Evolutionary conservation across 1,140 invertebrate genomes (phyloP), one percentile per base, ranked within the genome.

Genomic region (Apolygus lucorum): DNA sequence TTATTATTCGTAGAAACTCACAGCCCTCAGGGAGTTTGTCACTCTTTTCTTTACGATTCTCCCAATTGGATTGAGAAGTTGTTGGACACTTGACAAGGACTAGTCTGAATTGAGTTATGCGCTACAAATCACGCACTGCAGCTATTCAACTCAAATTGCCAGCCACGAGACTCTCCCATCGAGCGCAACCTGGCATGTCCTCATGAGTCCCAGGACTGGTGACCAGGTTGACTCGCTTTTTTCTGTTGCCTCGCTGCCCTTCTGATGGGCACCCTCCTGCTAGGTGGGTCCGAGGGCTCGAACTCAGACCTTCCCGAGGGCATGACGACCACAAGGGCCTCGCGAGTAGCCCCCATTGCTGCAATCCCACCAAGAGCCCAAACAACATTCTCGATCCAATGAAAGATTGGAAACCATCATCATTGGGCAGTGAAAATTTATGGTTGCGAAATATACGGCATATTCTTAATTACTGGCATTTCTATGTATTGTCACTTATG

Each of bases 101-200:
- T 59, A 59, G 54, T 59, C 54, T 59, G 54, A 59, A 59, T 59
- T 59, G 54, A 59, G 54, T 59, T 59, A 59, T 17, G 34, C 54
- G 4, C 22, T 21, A 17, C 22, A 22, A 17, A 59, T 24, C 8
- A 22, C 8, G 17, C 54, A 21, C 54, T 24, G 54, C 22, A 24
- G 22, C 54, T 8, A 59, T 59, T 59, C 11, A 14, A 59, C 54
- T 59, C 54, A 59, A 59, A 59, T 59, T 59, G 54, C 54, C 54
- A 59, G 54, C 54, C 54, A 59, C 54, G 54, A 59, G 54, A 59
- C 54, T 11, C 4, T 59, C 22, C 54, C 54, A 59, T 21, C 54
- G 22, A 4, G 54, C 22, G 34, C 54, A 24, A 24, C 22, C 54
- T 17, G 13, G 54, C 4, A 59, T 14, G 4, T 21, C 54, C 22